phyloP scores from a whole-genome alignment of 2,113 vertebrate genomes.

The Spheniscus mendiculus region DNA sequence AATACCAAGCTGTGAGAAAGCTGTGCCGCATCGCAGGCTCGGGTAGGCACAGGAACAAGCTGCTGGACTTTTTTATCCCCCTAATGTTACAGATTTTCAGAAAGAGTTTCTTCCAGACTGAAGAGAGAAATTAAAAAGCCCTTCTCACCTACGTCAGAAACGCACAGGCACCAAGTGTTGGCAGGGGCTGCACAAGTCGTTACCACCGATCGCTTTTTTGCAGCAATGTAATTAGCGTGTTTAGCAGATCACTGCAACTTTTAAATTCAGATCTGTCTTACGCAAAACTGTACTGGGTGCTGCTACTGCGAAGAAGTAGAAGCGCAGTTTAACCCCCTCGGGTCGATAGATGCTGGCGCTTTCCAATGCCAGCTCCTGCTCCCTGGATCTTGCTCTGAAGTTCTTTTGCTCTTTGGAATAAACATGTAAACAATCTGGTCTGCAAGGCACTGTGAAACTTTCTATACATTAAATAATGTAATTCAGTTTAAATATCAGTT shows the following conservation, averaged over 20 bases:
- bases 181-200: not conserved
- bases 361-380: not conserved
- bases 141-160: fast-evolving
- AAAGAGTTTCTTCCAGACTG: not conserved
- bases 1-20: not conserved
- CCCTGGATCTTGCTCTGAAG: not conserved
- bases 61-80: not conserved
- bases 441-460: not conserved
- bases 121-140: not conserved
- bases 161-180: fast-evolving
- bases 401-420: not conserved
- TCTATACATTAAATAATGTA: not conserved
- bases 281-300: fast-evolving
- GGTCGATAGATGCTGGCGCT: fast-evolving
- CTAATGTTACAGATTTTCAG: not conserved
- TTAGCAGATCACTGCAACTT: too few species aligned
- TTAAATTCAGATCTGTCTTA: fast-evolving
- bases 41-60: not conserved
- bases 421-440: not conserved
- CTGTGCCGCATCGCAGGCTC: fast-evolving
- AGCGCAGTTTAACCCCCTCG: fast-evolving
- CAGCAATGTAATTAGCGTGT: fast-evolving
- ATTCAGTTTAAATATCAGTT: not conserved
- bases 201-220: fast-evolving
- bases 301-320: fast-evolving